Evolutionary conservation across 2,113 vertebrate species (phyloP).

Genomic region (Calonectris borealis): DNA sequence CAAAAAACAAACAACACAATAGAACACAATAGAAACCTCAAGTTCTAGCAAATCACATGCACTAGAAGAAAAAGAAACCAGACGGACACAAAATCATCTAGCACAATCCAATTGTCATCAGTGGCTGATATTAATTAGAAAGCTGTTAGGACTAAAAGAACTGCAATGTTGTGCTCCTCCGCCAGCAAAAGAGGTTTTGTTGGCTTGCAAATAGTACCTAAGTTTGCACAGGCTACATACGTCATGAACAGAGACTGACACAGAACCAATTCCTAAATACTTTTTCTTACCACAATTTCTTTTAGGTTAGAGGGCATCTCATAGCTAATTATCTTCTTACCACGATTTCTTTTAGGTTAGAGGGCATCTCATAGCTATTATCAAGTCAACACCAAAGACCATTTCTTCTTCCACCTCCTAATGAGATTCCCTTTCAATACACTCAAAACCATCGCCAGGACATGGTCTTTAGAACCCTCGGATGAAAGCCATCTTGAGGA

Average conservation of each 20-base stretch:
- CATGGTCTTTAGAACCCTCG: not conserved
- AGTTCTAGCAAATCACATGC: not conserved
- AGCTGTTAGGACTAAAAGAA: not conserved
- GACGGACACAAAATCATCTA: not conserved
- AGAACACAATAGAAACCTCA: not conserved
- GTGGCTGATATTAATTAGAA: not conserved
- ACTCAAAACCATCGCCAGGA: not conserved
- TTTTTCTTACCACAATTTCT: not conserved
- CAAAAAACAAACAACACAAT: not conserved
- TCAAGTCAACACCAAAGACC: not conserved
- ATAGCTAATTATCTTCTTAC: not conserved
- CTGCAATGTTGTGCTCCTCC: not conserved
- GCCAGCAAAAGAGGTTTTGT: not conserved
- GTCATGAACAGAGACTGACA: not conserved
- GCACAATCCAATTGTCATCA: not conserved
- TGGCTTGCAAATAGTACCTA: not conserved
- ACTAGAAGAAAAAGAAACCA: not conserved
- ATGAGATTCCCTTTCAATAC: not conserved
- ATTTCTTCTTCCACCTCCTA: not conserved
- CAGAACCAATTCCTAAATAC: rapidly evolving
- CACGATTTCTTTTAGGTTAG: not conserved
- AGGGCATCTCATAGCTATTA: not conserved
- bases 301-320: not conserved
- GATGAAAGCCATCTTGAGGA: not conserved
- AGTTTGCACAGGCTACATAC: not conserved